Percentiles rank a stretch among this genome's conserved stretches.
Evolutionary conservation across 2,113 vertebrate species (phyloP).

Genomic region (Cygnus atratus): DNA sequence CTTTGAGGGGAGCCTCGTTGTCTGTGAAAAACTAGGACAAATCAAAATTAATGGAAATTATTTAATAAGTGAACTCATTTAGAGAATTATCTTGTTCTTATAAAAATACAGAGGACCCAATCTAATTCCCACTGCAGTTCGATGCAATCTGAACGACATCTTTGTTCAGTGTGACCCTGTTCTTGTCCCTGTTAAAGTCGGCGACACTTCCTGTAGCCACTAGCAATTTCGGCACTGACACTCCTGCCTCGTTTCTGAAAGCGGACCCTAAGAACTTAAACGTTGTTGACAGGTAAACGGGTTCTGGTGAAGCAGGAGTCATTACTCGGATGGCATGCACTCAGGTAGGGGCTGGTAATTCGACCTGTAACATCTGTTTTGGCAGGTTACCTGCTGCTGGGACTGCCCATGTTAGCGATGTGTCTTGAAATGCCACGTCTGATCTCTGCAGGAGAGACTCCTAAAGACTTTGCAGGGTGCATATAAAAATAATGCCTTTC

Average conservation of each 20-base stretch:
- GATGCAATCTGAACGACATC: neutral
- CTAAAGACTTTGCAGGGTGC: neutral
- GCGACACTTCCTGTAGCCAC: neutral
- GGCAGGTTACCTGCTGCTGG: neutral
- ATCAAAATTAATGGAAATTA: neutral
- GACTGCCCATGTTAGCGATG: neutral
- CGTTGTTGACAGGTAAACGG: conserved; percentile 17
- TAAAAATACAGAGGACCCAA: neutral
- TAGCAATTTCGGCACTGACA: neutral
- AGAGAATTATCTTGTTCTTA: neutral
- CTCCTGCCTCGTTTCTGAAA: neutral
- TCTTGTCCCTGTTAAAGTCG: neutral
- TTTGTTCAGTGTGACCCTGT: neutral
- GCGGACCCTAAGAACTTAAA: neutral
- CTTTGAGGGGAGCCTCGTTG: neutral
- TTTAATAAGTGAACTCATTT: neutral
- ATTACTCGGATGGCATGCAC: neutral
- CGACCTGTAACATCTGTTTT: neutral
- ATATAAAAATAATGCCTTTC: neutral
- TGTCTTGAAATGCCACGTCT: neutral
- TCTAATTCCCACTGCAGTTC: neutral
- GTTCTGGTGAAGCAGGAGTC: neutral
- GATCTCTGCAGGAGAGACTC: neutral
- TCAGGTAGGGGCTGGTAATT: neutral
- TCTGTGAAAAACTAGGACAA: neutral